phyloP scores from a whole-genome alignment of 2,888 invertebrate species.

The Phaedon cochleariae region DNA sequence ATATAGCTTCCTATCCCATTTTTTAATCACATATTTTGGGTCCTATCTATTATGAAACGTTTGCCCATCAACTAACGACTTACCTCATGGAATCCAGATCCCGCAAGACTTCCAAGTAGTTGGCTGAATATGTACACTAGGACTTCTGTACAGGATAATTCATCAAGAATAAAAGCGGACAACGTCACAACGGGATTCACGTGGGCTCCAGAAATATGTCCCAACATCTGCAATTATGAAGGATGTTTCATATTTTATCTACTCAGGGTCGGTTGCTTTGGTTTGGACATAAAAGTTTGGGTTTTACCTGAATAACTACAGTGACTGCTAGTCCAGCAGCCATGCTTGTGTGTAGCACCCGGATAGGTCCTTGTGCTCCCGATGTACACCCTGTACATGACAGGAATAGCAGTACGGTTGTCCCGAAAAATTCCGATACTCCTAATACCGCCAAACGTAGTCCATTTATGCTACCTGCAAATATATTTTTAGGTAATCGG shows the following conservation, averaged over 20 bases:
- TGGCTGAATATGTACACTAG: slow-evolving; percentile 71
- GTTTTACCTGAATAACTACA: slow-evolving; percentile 72
- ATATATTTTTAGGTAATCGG: neutral
- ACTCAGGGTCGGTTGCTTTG: too few relatives aligned
- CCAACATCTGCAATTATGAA: slow-evolving; percentile 74
- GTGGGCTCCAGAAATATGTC: slow-evolving; percentile 81
- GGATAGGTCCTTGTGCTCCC: slow-evolving; percentile 44
- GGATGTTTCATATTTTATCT: too few relatives aligned
- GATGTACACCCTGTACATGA: slow-evolving; percentile 75
- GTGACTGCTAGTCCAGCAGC: slow-evolving; percentile 75
- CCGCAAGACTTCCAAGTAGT: slow-evolving; percentile 71
- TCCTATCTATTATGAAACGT: too few relatives aligned
- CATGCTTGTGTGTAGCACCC: slow-evolving; percentile 58
- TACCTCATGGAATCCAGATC: slow-evolving; percentile 73
- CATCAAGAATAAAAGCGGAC: slow-evolving; percentile 69
- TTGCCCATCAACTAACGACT: too few relatives aligned
- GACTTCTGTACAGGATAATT: slow-evolving; percentile 65
- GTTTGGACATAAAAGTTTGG: too few relatives aligned
- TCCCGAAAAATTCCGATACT: slow-evolving; percentile 64
- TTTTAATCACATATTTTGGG: too few relatives aligned
- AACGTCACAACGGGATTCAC: slow-evolving; percentile 80
- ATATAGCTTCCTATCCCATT: too few relatives aligned
- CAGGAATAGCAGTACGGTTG: slow-evolving; percentile 71
- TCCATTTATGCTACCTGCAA: slow-evolving; percentile 6
- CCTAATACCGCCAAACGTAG: slow-evolving; percentile 11